These are phyloP conservation scores for Eretmocerus hayati DNA, from an alignment of 2,888 invertebrate species.

Conservation along the genomic window DNA sequence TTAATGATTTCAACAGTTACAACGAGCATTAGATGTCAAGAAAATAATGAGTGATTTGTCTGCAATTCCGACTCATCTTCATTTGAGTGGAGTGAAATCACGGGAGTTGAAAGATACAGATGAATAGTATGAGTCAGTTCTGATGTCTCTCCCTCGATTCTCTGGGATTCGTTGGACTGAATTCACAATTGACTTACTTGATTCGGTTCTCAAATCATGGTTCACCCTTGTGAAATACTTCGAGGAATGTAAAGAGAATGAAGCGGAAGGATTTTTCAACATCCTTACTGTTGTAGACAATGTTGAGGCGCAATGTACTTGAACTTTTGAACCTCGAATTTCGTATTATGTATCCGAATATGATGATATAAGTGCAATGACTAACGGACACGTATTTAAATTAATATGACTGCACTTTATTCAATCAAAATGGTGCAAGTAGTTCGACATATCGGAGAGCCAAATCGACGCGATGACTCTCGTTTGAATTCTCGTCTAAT, in stretches of 20 bases:
- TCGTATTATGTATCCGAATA: too few relatives aligned
- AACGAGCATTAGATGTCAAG: too few relatives aligned
- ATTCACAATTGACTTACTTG: neutral
- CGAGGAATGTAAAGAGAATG: neutral
- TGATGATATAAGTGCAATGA: too few relatives aligned
- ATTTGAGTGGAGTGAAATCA: neutral
- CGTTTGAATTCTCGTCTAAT: too few relatives aligned
- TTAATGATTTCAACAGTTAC: too few relatives aligned
- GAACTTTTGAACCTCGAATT: too few relatives aligned
- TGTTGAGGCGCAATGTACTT: too few relatives aligned
- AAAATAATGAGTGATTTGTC: neutral
- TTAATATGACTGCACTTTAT: too few relatives aligned
- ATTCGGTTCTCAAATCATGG: neutral
- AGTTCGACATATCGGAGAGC: too few relatives aligned
- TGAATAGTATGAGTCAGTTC: neutral
- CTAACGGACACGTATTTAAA: too few relatives aligned
- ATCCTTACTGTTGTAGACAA: neutral
- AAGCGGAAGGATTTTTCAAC: neutral
- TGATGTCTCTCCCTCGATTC: neutral
- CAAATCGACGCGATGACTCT: too few relatives aligned
- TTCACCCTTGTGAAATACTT: neutral
- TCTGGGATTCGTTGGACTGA: neutral
- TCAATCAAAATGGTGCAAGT: too few relatives aligned
- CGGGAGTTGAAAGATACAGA: neutral
- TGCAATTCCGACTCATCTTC: neutral